Evolutionary conservation across 1,140 invertebrate species (phyloP), one percentile per base, ranked within the genome.

Genomic region (Thaumatotibia leucotreta): DNA sequence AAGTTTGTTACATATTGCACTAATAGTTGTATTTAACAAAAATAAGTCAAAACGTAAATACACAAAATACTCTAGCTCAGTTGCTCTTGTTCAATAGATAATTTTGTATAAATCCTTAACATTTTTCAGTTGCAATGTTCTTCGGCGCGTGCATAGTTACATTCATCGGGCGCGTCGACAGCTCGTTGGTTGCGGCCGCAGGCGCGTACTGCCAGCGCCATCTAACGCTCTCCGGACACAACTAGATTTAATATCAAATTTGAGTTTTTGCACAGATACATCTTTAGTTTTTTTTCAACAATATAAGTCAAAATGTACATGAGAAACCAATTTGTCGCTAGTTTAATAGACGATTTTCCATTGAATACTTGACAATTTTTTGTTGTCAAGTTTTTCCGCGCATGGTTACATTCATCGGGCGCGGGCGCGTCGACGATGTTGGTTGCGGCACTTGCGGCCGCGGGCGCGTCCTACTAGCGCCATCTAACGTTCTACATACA

Each of bases 341-440:
- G 4, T 32, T 10, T 10, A 32, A 4, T 10, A 4, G 10, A 39
- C 2, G 1, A 35, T 62, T 69, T 70, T 68, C 1, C 39, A 9
- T 10, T n/a, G 31, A 66, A 27, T 17, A 64, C 33, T 24, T n/a
- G 20, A 61, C 58, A 64, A 8, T 58, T 32, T 45, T 49, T 39
- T 71, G 31, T 62, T 71, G 14, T 67, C 39, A 17, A 3, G 4
- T 65, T 65, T 4, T 67, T 10, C 62, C 35, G 49, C 31, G 20
- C 29, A 54, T 11, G 9, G 54, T 66, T 65, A 71, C 73, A 73
- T 74, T 76, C 69, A 68, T 79, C 68, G 71, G 50, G 64, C 66
- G 66, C 72, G 79, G n/a, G n/a, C n/a, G n/a, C n/a, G n/a, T 80
- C 79, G 79, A 82, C 79, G 80, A n/a, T n/a, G 77, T 74, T 82